Evolutionary conservation across 1,140 invertebrate genomes (phyloP).

Genomic region (Glossosoma conforme): DNA sequence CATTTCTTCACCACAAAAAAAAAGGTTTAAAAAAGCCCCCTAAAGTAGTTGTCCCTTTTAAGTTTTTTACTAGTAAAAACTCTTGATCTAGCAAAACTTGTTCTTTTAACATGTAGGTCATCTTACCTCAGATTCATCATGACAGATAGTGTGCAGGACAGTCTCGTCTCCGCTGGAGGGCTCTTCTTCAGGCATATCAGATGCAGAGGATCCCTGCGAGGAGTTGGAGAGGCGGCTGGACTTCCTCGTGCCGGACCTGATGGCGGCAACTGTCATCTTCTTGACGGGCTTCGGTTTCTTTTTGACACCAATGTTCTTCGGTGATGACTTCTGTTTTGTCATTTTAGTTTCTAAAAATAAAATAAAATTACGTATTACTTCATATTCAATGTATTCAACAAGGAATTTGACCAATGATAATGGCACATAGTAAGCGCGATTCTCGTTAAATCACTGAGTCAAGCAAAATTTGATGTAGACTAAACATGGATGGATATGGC

Average conservation of each 20-base stretch:
- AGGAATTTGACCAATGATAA: too few relatives aligned
- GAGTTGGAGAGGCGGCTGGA: background rate
- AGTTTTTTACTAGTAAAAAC: background rate
- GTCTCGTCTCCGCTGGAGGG: conserved; percentile 25
- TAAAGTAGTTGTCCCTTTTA: background rate
- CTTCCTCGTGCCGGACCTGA: background rate
- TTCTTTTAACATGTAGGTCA: background rate
- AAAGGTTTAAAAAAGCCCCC: background rate
- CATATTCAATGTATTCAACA: background rate
- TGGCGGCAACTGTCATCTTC: background rate
- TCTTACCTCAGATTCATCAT: conserved; percentile 19
- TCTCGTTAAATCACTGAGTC: too few relatives aligned
- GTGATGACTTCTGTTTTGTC: too few relatives aligned
- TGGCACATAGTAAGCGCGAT: too few relatives aligned
- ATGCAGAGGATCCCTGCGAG: background rate
- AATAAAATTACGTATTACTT: too few relatives aligned
- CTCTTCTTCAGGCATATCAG: conserved; percentile 7
- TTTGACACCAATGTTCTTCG: background rate
- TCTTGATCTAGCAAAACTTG: background rate
- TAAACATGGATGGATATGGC: too few relatives aligned
- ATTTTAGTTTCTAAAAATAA: too few relatives aligned
- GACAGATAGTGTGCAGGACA: conserved; percentile 25
- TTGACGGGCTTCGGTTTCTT: conserved; percentile 1
- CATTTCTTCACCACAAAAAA: background rate
- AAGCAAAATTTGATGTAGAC: too few relatives aligned